phyloP scores from a whole-genome alignment of 2,113 vertebrate species.

The Mormoops blainvillei region DNA sequence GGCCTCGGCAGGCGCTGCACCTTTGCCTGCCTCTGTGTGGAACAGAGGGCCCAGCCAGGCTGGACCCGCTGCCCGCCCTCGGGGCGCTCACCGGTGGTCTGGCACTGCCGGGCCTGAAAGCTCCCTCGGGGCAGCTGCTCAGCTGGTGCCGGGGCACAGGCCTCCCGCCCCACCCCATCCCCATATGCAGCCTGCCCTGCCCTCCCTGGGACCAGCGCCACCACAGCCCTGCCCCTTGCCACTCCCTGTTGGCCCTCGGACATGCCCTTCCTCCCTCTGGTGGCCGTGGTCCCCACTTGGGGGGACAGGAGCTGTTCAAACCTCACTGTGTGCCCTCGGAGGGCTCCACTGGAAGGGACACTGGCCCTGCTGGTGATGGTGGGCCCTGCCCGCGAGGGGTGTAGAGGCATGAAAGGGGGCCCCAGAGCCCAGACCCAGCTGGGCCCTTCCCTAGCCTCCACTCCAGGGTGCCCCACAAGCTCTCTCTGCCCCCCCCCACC shows the following conservation, averaged over 20 bases:
- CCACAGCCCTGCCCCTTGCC: neutral
- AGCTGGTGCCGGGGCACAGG: fast-evolving
- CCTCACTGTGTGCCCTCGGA: neutral
- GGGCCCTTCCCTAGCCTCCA: neutral
- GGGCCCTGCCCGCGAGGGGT: fast-evolving
- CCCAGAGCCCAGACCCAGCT: neutral
- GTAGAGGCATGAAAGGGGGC: fast-evolving
- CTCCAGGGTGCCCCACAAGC: neutral
- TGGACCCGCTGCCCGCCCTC: neutral
- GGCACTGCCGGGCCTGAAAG: neutral
- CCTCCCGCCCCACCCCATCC: neutral
- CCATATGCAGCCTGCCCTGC: fast-evolving
- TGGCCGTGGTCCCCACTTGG: neutral
- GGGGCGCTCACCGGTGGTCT: neutral
- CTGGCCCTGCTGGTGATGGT: neutral
- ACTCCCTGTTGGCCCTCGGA: neutral
- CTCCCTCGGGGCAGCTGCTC: neutral
- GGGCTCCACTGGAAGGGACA: neutral
- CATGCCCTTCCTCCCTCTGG: neutral
- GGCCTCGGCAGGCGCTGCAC: neutral
- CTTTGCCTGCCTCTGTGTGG: no score
- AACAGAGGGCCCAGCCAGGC: neutral
- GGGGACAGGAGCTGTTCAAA: neutral
- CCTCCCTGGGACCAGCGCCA: neutral
- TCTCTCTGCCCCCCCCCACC: fast-evolving